Conservation (phyloP, 2,888 invertebrate species). For the Cerastis rubricosa region DNA sequence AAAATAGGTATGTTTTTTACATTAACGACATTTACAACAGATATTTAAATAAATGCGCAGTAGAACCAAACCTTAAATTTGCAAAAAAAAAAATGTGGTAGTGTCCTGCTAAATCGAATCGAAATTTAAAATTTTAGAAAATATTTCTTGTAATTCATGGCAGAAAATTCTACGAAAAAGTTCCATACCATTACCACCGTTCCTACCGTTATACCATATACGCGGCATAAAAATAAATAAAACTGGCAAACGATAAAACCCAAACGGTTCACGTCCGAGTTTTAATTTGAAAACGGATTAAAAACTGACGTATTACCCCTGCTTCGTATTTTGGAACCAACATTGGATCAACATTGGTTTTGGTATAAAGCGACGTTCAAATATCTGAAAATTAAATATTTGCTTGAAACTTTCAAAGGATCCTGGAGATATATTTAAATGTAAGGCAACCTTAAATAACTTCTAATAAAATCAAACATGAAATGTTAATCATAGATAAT, state of each 20-base stretch:
- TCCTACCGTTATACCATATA: slow-evolving; percentile 52
- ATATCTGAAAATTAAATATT: neutral
- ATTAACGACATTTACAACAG: neutral
- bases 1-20: neutral
- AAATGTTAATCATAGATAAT: slow-evolving; percentile 4
- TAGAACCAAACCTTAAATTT: neutral
- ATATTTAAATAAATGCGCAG: neutral
- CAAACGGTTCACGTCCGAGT: slow-evolving; percentile 76
- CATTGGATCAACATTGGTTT: slow-evolving; percentile 45
- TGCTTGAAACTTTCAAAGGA: no score
- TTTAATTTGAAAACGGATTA: slow-evolving; percentile 82
- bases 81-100: neutral
- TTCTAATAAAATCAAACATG: slow-evolving; percentile 1
- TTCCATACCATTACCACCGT: no score
- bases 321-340: slow-evolving; percentile 53
- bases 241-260: slow-evolving; percentile 68
- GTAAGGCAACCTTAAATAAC: neutral
- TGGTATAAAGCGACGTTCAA: neutral
- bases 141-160: neutral
- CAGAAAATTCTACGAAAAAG: slow-evolving; percentile 17
- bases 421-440: neutral
- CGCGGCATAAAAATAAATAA: slow-evolving; percentile 57
- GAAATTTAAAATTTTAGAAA: slow-evolving; percentile 21
- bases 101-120: neutral
- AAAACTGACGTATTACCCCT: slow-evolving; percentile 76